phyloP scores from a whole-genome alignment of 2,113 vertebrate species.

The Mobula hypostoma region DNA sequence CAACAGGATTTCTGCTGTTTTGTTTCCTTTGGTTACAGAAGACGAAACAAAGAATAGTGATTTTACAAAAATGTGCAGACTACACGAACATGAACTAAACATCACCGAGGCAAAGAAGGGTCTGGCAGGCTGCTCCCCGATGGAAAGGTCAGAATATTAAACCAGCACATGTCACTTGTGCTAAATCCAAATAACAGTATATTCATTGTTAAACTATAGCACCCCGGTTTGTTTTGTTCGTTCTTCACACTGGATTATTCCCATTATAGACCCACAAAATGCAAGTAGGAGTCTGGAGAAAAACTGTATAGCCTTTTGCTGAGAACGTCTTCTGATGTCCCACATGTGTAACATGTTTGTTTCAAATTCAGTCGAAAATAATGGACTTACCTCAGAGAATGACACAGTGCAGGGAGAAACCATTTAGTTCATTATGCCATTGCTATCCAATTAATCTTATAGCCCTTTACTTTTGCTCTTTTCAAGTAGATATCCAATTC shows the following conservation, averaged over 20 bases:
- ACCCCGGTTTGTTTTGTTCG: background rate
- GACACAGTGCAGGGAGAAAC: background rate
- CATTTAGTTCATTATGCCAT: background rate
- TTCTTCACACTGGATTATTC: background rate
- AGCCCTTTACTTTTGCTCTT: too few species aligned
- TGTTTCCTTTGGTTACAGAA: background rate
- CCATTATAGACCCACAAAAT: background rate
- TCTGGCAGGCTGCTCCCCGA: constrained; percentile 13
- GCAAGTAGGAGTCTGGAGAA: background rate
- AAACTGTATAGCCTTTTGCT: background rate
- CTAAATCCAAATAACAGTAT: background rate
- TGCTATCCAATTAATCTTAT: too few species aligned
- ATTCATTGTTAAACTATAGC: background rate
- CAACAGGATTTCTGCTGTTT: background rate
- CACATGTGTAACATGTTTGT: background rate
- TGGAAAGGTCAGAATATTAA: constrained; percentile 12
- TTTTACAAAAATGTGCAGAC: background rate
- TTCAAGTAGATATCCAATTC: too few species aligned
- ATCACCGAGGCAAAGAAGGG: background rate
- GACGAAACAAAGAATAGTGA: background rate
- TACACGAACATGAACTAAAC: background rate
- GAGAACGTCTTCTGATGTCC: background rate
- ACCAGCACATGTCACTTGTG: constrained; percentile 1
- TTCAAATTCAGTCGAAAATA: background rate
- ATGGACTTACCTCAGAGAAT: background rate